Evolutionary conservation across 30 jellyfish, hydroid and myxozoan species (phyloP).

Genomic region (Turritopsis dohrnii): DNA sequence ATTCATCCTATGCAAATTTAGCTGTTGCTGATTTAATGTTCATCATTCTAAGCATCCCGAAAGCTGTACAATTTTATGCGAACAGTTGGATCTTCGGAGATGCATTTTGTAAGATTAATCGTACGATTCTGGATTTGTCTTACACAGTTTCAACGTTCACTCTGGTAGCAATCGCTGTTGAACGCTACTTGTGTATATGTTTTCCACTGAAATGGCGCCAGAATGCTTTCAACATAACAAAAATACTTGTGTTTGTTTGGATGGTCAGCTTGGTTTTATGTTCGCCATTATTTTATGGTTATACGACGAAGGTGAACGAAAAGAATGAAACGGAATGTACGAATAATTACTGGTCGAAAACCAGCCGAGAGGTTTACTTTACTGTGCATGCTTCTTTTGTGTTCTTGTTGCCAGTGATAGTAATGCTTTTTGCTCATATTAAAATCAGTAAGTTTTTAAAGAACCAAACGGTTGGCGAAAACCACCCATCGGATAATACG

Average conservation of each 20-base stretch:
- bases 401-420: background rate
- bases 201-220: background rate
- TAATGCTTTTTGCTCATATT: background rate
- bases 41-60: background rate
- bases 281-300: constrained; percentile 6
- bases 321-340: background rate
- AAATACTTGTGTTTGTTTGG: background rate
- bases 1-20: background rate
- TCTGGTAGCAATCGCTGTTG: constrained; percentile 12
- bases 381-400: background rate
- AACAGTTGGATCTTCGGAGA: background rate
- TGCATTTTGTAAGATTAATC: constrained; percentile 2
- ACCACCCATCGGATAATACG: background rate
- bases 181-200: background rate
- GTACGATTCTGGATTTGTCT: constrained; percentile 2
- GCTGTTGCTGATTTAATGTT: constrained; percentile 6
- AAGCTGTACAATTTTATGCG: background rate
- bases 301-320: background rate
- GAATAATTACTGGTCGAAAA: constrained; percentile 11
- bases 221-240: background rate
- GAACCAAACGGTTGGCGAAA: background rate
- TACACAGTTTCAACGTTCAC: constrained; percentile 5
- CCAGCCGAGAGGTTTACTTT: background rate
- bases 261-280: background rate
- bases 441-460: background rate